Percentiles rank a stretch among this genome's conserved stretches.
phyloP scores from a whole-genome alignment of 2,113 vertebrate species.

The Donacobius atricapilla region DNA sequence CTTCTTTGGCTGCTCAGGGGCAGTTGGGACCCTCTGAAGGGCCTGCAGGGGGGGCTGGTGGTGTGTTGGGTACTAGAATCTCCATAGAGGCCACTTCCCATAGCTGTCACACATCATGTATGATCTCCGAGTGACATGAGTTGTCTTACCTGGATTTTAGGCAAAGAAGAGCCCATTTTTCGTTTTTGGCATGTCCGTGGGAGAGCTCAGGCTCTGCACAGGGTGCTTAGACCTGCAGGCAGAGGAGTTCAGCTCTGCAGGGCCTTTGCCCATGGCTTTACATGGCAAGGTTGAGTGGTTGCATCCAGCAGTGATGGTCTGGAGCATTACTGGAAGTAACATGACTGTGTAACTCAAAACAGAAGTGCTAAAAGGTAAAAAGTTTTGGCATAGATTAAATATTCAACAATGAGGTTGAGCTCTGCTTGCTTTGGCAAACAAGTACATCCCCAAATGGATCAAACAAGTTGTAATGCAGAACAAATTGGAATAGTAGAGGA shows the following conservation, averaged over 20 bases:
- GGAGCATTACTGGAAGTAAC: neutral
- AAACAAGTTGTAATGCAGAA: conserved; percentile 65
- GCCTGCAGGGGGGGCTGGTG: neutral
- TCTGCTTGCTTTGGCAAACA: conserved; percentile 68
- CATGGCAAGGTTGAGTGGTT: neutral
- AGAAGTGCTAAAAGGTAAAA: conserved; percentile 28
- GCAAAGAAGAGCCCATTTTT: neutral
- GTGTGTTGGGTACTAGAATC: neutral
- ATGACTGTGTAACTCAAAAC: neutral
- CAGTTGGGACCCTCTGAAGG: neutral
- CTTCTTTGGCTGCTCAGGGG: neutral
- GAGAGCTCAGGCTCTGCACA: neutral
- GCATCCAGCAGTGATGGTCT: neutral
- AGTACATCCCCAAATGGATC: conserved; percentile 62
- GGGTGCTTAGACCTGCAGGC: neutral
- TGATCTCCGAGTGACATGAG: neutral
- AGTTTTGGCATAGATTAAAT: conserved; percentile 46
- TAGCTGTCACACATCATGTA: rapidly evolving
- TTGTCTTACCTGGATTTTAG: neutral
- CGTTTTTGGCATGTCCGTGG: neutral
- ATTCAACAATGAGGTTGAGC: conserved; percentile 46
- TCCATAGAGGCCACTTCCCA: neutral
- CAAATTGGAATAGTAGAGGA: conserved; percentile 65
- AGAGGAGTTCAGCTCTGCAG: neutral
- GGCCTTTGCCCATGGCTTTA: neutral